Evolutionary conservation across 2,888 invertebrate genomes (phyloP).

Genomic region (Metallyticus violacea): DNA sequence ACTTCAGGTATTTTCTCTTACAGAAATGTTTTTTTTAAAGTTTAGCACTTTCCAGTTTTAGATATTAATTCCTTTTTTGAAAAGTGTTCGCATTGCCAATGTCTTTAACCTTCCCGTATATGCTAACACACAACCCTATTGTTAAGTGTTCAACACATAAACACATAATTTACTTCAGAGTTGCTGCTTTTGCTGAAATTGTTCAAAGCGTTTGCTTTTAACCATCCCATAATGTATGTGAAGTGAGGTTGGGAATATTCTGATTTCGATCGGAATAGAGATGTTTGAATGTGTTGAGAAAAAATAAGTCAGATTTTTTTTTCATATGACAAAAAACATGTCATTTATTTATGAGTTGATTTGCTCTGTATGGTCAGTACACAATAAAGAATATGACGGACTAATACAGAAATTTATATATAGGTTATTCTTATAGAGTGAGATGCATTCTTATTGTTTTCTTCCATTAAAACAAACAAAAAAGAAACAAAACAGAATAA

Average conservation of each 20-base stretch:
- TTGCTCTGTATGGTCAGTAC: constrained; percentile 22
- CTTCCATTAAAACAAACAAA: constrained; percentile 9
- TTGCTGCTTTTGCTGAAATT: no score
- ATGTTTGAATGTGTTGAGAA: neutral
- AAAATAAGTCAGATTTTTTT: neutral
- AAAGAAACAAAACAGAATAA: constrained; percentile 1
- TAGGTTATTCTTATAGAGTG: constrained; percentile 10
- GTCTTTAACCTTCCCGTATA: no score
- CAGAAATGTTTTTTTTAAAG: no score
- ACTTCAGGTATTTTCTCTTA: no score
- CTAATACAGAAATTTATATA: constrained; percentile 7
- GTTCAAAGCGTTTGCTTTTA: neutral
- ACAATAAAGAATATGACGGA: constrained; percentile 13
- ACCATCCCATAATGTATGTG: neutral
- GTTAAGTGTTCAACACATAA: no score
- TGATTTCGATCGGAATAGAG: no score
- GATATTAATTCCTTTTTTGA: no score
- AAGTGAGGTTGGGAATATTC: neutral
- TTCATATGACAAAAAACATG: constrained; percentile 27
- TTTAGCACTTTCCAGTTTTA: no score
- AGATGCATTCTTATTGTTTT: constrained; percentile 5
- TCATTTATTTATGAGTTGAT: constrained; percentile 21
- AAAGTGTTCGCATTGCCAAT: no score
- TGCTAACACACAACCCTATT: no score
- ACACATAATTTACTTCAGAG: no score